Conservation (phyloP, 2,888 invertebrate species). For the Calameuta pallipes region DNA sequence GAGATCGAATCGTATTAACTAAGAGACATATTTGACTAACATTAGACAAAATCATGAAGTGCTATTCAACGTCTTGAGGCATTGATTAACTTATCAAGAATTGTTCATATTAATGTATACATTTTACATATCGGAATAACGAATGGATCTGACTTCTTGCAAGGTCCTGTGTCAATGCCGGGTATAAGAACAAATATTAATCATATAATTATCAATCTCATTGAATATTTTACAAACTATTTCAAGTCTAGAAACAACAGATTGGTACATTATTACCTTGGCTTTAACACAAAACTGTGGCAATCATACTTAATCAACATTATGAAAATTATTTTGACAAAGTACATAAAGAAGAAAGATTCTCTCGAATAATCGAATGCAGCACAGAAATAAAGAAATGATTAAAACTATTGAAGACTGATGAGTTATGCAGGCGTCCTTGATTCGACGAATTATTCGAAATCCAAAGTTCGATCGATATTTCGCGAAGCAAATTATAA, state of each 20-base stretch:
- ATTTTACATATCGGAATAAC: not conserved
- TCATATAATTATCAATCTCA: not conserved
- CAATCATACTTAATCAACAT: not conserved
- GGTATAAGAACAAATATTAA: not conserved
- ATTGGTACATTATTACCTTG: not conserved
- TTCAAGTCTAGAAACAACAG: not conserved
- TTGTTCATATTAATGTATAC: not conserved
- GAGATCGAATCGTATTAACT: constrained; percentile 24
- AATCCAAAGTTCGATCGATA: not conserved
- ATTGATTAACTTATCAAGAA: not conserved
- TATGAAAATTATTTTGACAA: not conserved
- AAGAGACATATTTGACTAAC: not conserved
- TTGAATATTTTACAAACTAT: not conserved
- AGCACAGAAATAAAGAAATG: not conserved
- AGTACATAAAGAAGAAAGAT: not conserved
- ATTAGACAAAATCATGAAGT: not conserved
- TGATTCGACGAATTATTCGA: not conserved
- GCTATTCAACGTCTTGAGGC: not conserved
- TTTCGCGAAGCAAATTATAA: not conserved
- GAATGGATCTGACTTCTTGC: not conserved
- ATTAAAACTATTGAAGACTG: not conserved
- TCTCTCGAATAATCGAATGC: not conserved
- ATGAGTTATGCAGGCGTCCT: not conserved
- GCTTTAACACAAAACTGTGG: not conserved
- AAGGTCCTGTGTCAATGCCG: not conserved